Percentiles rank a stretch among this genome's conserved stretches.
Evolutionary conservation across 30 jellyfish, hydroid and myxozoan species (phyloP).

Genomic region (Nemopilema nomurai): DNA sequence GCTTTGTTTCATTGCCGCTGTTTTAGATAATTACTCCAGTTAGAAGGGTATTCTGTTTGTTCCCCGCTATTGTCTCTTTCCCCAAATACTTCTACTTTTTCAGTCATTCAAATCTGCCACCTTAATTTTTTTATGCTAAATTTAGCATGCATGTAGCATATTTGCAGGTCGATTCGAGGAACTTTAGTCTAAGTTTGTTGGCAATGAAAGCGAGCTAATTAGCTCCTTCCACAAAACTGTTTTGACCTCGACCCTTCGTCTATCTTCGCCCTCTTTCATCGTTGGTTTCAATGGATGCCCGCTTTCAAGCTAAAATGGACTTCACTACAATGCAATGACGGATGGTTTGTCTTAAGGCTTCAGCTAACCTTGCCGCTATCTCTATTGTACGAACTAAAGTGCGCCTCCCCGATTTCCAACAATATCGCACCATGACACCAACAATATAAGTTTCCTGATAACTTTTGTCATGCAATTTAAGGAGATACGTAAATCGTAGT

Average conservation of each 20-base stretch:
- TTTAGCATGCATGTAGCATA: neutral
- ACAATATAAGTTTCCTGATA: conserved; percentile 25
- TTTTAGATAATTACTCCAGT: too few relatives aligned
- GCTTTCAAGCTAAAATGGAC: neutral
- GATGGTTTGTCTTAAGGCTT: neutral
- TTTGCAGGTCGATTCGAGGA: neutral
- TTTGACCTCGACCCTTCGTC: neutral
- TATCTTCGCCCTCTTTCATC: neutral
- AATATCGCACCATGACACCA: conserved; percentile 40
- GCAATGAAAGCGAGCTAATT: neutral
- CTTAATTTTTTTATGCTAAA: neutral
- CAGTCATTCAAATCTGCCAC: too few relatives aligned
- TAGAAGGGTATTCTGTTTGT: too few relatives aligned
- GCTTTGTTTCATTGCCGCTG: neutral
- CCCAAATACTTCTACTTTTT: too few relatives aligned
- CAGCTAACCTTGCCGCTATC: neutral
- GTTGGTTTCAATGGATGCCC: neutral
- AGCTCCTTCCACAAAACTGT: neutral
- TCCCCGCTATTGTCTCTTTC: too few relatives aligned
- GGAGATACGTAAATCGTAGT: conserved; percentile 34
- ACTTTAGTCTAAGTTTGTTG: neutral
- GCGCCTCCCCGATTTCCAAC: neutral
- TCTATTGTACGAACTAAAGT: neutral
- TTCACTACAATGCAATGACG: neutral
- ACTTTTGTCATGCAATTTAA: conserved; percentile 56